Base-by-base conservation (phyloP, 2,888 invertebrate genomes). In the Clanis bilineata region DNA sequence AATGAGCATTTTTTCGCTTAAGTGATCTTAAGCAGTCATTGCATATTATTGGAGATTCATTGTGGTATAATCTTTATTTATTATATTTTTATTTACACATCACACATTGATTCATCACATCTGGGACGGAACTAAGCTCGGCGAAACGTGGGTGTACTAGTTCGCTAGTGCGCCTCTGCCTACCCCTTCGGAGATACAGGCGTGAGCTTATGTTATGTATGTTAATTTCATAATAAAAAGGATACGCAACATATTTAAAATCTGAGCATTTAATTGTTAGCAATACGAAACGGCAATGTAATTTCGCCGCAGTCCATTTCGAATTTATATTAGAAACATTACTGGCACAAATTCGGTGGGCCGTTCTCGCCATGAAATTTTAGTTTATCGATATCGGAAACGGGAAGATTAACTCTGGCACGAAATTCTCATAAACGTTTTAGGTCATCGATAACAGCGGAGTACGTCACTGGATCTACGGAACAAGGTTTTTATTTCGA, bases 361-460 rank as follows among this genome's bases (percentile, higher is more conserved):
- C 68, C 67, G 69, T 70, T 69, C 61, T 67, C 70, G 69, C 73
- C 74, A 76, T 76, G 78, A 79, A 84, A 79, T 82, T 85, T 82
- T 77, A 77, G 83, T 85, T 86, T 86, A 87, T 88, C 88, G 86
- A 80, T 80, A 82, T 71, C 88, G 90, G 88, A 89, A 90, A 82
- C 71, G 73, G 71, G 76, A 76, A 85, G 88, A 89, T 88, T 88
- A 87, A 79, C 81, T 78, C 73, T 71, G 82, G 81, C 88, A 87
- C 88, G 88, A 88, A 85, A 83, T 82, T 76, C 88, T 86, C 84
- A 85, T 85, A 87, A 86, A 85, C 84, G 79, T 85, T 86, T 80
- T 78, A 80, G 84, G 83, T 73, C 81, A 80, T 77, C 84, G 85
- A 84, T 86, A 85, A 83, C 78, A 72, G 66, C 63, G 62, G 41